Evolutionary conservation across 1,140 invertebrate species (phyloP).

Genomic region (Tetragnatha versicolor): DNA sequence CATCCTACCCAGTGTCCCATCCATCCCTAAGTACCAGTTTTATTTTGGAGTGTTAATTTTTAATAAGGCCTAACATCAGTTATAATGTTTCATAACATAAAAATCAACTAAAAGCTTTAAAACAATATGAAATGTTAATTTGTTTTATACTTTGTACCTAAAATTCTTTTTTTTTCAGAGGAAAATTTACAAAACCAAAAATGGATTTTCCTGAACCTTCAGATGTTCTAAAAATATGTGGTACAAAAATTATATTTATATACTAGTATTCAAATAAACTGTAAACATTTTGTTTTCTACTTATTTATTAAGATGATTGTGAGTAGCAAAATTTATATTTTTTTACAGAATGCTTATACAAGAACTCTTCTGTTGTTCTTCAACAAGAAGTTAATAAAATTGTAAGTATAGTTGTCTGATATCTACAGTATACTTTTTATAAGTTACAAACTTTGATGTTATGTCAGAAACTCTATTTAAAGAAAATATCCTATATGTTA

Average conservation of each 20-base stretch:
- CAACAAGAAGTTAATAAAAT: constrained; percentile 49
- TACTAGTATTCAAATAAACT: background rate
- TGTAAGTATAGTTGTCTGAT: constrained; percentile 17
- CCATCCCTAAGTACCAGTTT: no score
- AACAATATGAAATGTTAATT: no score
- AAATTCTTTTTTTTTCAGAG: constrained; percentile 1
- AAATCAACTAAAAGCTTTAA: no score
- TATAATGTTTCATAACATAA: no score
- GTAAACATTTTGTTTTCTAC: background rate
- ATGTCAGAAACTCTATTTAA: no score
- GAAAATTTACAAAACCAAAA: constrained; percentile 1
- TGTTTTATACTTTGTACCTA: no score
- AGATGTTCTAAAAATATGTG: constrained; percentile 35
- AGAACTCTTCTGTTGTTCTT: constrained; percentile 11
- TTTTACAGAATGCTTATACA: constrained; percentile 40
- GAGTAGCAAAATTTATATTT: background rate
- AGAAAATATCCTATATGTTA: no score
- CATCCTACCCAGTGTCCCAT: no score
- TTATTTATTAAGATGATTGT: background rate
- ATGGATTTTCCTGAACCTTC: constrained; percentile 41
- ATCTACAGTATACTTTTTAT: no score
- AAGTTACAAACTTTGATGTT: no score
- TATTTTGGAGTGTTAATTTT: no score
- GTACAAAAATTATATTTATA: background rate
- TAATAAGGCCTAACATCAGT: no score